Conservation (phyloP, 2,113 vertebrate species). For the Steatornis caripensis region DNA sequence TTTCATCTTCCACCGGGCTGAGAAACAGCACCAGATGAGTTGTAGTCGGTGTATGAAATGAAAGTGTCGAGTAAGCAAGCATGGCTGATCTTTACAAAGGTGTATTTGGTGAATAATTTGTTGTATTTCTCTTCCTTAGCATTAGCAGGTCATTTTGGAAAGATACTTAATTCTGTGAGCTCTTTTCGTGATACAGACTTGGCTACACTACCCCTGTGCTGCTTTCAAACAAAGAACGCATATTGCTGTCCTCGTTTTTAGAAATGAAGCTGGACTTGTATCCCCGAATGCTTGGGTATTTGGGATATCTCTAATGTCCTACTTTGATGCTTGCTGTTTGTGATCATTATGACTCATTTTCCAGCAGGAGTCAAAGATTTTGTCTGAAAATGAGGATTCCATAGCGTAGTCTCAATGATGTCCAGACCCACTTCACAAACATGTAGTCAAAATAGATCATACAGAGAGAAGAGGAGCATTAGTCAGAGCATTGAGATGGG, state of each 20-base stretch:
- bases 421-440: background rate
- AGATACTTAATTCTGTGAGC: background rate
- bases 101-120: background rate
- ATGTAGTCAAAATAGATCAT: background rate
- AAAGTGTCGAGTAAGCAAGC: background rate
- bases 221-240: background rate
- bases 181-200: background rate
- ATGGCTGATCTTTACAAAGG: background rate
- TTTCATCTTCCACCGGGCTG: background rate
- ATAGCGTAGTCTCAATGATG: background rate
- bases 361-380: background rate
- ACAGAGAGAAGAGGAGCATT: background rate
- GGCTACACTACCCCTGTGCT: background rate
- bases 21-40: fast-evolving
- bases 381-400: background rate
- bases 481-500: background rate
- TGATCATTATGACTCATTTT: background rate
- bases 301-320: background rate
- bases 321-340: background rate
- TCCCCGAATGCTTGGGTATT: background rate
- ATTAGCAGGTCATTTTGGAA: background rate
- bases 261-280: background rate
- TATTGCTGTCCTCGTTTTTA: background rate
- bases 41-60: background rate
- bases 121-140: background rate